Evolutionary conservation across 1,140 invertebrate genomes (phyloP), one percentile per base, ranked within the genome.

Genomic region (Penaeus indicus): DNA sequence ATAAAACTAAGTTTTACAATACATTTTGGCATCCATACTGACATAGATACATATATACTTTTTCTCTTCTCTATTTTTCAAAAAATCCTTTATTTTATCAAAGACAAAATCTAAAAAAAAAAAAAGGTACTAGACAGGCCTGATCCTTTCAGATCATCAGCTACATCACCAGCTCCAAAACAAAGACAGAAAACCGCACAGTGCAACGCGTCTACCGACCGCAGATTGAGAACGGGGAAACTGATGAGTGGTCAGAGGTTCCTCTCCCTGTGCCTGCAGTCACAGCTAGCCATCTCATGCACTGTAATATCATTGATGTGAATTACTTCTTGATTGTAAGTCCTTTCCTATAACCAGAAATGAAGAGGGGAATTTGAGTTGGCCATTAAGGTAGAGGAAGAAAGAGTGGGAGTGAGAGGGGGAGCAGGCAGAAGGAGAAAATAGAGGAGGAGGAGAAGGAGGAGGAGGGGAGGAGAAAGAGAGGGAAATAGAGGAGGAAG

Each of bases 201-300:
- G 84, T 86, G 13, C 84, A 86, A 61, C 72, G 84, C 2, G 75
- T 86, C 47, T 86, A 86, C 38, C 84, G 77, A n/a, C 84, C 84
- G 21, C 84, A 79, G 27, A 42, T 86, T 32, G 0, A 27, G 4
- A 0, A 61, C 1, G 75, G 84, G 3, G 22, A 32, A 3, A 22
- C 19, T 16, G 84, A 86, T n/a, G 27, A 42, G 1, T 86, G 84
- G 84, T 19, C 3, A 3, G 19, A 1, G 11, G 84, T 86, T 21
- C 75, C 84, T 3, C 60, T 86, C 11, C 84, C 84, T 32, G 62
- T 86, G 5, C 84, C 84, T 11, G 47, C 84, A 21, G 84, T 86
- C 10, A 72, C 84, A 25, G 69, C 84, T 19, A 86, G 84, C 54
- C 84, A 86, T 38, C 60, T 86, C 25, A 22, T 64, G 22, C 84